phyloP scores from a whole-genome alignment of 1,140 invertebrate species.

The Melanaphis sacchari region DNA sequence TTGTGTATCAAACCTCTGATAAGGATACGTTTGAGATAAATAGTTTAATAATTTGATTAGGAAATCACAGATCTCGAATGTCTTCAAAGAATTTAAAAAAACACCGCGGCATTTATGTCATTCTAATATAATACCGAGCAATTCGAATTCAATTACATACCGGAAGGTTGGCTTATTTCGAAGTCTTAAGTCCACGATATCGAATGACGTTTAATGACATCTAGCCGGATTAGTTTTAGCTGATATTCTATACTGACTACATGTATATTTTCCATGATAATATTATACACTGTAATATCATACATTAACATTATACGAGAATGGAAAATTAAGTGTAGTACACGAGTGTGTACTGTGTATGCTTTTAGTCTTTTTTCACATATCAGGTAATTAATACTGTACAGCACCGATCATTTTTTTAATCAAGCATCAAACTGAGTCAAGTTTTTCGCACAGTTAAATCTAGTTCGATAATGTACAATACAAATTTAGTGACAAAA shows the following conservation, averaged over 20 bases:
- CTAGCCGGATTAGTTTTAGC: neutral
- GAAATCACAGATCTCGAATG: neutral
- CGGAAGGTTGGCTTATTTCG: neutral
- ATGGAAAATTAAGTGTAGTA: neutral
- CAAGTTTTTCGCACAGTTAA: neutral
- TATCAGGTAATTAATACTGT: neutral
- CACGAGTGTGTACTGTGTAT: neutral
- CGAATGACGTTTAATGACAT: neutral
- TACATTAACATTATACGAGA: neutral
- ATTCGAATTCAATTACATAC: neutral
- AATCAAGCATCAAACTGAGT: neutral
- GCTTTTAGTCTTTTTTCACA: neutral
- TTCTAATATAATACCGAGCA: neutral
- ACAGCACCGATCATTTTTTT: neutral
- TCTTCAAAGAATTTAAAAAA: neutral
- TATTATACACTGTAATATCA: slow-evolving; percentile 10
- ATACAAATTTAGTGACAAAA: neutral
- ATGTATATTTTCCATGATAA: neutral
- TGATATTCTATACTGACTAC: neutral
- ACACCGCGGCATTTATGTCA: neutral
- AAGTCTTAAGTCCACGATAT: neutral
- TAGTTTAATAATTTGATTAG: neutral
- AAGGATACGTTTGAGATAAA: neutral
- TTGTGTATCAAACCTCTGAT: neutral
- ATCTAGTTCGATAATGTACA: neutral